Conservation (phyloP, 37 sponge, comb jelly and placozoan species). For the Beroe forskalii region DNA sequence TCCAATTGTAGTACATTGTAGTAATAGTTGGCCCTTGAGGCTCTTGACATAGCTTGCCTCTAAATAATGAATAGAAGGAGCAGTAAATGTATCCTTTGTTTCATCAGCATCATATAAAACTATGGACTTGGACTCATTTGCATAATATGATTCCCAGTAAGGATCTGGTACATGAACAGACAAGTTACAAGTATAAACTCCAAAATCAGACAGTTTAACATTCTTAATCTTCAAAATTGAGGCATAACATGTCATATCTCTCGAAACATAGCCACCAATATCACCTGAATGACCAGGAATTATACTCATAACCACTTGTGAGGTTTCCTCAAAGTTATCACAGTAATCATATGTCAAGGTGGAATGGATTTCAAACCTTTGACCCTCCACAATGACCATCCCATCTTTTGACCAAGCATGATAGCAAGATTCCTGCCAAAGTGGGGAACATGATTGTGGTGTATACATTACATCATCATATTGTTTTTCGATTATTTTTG, state of each 20-base stretch:
- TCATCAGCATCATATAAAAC: too few species aligned
- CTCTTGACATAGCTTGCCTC: neutral
- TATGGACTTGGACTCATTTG: too few species aligned
- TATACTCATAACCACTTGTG: neutral
- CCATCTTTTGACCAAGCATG: neutral
- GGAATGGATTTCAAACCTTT: neutral
- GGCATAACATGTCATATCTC: neutral
- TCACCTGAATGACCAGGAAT: neutral
- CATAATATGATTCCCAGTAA: too few species aligned
- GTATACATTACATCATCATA: neutral
- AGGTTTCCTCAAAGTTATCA: neutral
- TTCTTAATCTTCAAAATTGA: neutral
- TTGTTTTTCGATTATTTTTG: neutral
- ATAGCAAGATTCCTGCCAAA: neutral
- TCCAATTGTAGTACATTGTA: neutral
- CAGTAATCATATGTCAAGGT: neutral
- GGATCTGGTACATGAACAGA: neutral
- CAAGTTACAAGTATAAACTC: neutral
- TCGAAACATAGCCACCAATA: neutral
- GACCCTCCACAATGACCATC: neutral
- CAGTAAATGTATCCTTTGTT: too few species aligned
- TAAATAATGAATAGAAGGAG: neutral
- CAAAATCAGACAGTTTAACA: neutral
- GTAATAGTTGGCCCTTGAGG: neutral
- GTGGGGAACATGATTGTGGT: neutral